Conservation (phyloP, 2,888 invertebrate species). For the Scrobipalpa costella region DNA sequence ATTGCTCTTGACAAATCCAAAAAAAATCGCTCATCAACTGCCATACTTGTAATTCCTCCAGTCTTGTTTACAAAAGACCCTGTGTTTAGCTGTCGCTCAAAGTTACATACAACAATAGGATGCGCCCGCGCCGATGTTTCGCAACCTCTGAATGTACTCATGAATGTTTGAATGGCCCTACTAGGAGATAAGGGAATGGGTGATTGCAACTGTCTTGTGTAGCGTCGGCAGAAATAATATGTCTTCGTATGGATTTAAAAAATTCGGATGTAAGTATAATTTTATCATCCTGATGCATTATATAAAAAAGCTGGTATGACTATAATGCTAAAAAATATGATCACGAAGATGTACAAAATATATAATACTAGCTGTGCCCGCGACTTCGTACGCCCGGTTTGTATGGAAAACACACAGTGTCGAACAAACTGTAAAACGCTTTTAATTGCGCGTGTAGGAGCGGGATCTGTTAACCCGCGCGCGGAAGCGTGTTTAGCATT, state of each 20-base stretch:
- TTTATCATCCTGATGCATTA: too few relatives aligned
- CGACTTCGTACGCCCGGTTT: too few relatives aligned
- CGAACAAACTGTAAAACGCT: too few relatives aligned
- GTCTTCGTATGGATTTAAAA: neutral
- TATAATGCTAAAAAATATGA: too few relatives aligned
- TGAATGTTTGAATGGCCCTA: conserved; percentile 40
- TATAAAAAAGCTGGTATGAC: too few relatives aligned
- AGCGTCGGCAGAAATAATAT: conserved; percentile 49
- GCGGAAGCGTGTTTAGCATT: too few relatives aligned
- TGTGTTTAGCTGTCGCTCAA: conserved; percentile 67
- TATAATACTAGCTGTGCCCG: too few relatives aligned
- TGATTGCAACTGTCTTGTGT: conserved; percentile 57
- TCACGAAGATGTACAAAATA: too few relatives aligned
- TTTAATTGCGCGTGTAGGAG: too few relatives aligned
- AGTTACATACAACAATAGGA: conserved; percentile 53
- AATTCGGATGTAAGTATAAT: neutral
- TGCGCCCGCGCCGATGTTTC: conserved; percentile 56
- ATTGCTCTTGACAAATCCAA: too few relatives aligned
- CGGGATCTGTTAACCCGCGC: too few relatives aligned
- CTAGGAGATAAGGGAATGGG: conserved; percentile 55
- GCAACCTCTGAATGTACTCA: conserved; percentile 48
- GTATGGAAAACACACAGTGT: too few relatives aligned
- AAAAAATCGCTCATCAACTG: neutral
- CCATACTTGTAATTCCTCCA: conserved; percentile 32
- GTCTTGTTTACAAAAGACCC: conserved; percentile 47